Evolutionary conservation across 2,113 vertebrate species (phyloP), one percentile per base, ranked within the genome.

Genomic region (Gopherus evgoodei): DNA sequence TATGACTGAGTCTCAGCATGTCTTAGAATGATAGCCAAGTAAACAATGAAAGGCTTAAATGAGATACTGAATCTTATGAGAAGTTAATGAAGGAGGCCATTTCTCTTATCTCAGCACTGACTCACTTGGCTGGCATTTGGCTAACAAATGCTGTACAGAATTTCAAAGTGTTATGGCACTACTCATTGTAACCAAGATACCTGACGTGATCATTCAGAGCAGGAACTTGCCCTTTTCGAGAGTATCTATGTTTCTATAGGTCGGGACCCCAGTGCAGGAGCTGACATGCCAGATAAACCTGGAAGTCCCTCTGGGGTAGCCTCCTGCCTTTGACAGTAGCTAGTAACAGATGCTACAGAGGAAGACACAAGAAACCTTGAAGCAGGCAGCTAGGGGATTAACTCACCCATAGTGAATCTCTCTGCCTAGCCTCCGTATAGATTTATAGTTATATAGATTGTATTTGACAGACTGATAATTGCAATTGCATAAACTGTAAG

Each of bases 21-120:
- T 95, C 95, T 98, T 90, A 59, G 88, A 93, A 95, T 29, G 57
- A 88, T 12, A 91, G 91, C 97, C 97, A 96, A 95, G 56, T 81
- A 50, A n/a, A 94, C 17, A 88, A n/a, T 49, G 57, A 81, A 91
- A 49, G 3, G 47, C 49, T 72, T 52, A 21, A 5, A 82, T 82
- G 78, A 90, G 87, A 1, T 47, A 38, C 25, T 24, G 7, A 1
- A 86, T 89, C 5, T 44, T 96, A 93, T 82, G 94, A 96, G 91
- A 95, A 94, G 83, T 91, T 96, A 84, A 95, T 87, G 89, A 62
- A 86, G 31, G 75, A 96, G 91, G 81, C 94, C 90, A 92, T 94
- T 96, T 95, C 79, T 96, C 95, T 96, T 95, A 84, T 83, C 91
- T 79, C 75, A 84, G n/a, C 90, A 87, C 93, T 95, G 94, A 91